A percentile compares a stretch with the other conserved stretches of the same genome.
Conservation (phyloP, 2,797 vertebrate species). For the Hoplostethus mediterraneus region DNA sequence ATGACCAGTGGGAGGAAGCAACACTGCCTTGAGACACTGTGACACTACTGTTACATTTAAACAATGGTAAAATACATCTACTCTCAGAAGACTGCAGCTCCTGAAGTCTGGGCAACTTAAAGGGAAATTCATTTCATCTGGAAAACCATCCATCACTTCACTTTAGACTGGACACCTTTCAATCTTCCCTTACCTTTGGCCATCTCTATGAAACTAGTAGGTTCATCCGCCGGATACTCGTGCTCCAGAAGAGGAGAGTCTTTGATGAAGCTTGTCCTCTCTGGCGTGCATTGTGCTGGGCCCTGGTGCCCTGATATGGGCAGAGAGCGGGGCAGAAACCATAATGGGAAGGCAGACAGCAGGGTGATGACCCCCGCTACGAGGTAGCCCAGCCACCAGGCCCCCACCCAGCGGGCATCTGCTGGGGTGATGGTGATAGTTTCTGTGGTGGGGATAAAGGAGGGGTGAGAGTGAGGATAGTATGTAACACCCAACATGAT, state of each 20-base stretch:
- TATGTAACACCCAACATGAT: not conserved
- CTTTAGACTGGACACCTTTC: not conserved
- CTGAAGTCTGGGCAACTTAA: not conserved
- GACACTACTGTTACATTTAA: not conserved
- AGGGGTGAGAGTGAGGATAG: not conserved
- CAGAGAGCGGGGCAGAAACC: constrained; percentile 88
- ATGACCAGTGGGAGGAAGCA: not conserved
- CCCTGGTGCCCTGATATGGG: constrained; percentile 48
- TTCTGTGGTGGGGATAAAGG: constrained; percentile 76
- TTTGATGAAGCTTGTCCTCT: constrained; percentile 72
- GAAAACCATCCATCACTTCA: not conserved
- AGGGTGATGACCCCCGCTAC: constrained; percentile 82
- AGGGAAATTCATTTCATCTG: not conserved
- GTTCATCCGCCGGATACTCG: constrained; percentile 72
- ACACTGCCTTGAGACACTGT: not conserved
- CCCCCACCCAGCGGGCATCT: constrained; percentile 95
- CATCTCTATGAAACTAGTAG: constrained; percentile 77
- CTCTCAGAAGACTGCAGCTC: not conserved
- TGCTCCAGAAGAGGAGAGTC: constrained; percentile 64
- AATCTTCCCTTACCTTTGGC: constrained; percentile 78
- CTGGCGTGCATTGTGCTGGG: constrained; percentile 54
- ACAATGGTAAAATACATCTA: not conserved
- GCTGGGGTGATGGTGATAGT: constrained; percentile 87
- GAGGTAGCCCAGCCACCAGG: constrained; percentile 95
- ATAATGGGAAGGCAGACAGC: constrained; percentile 90